Percentiles rank a stretch among this genome's conserved stretches.
Evolutionary conservation across 2,888 invertebrate species (phyloP).

Genomic region (Cremastinae sp.): DNA sequence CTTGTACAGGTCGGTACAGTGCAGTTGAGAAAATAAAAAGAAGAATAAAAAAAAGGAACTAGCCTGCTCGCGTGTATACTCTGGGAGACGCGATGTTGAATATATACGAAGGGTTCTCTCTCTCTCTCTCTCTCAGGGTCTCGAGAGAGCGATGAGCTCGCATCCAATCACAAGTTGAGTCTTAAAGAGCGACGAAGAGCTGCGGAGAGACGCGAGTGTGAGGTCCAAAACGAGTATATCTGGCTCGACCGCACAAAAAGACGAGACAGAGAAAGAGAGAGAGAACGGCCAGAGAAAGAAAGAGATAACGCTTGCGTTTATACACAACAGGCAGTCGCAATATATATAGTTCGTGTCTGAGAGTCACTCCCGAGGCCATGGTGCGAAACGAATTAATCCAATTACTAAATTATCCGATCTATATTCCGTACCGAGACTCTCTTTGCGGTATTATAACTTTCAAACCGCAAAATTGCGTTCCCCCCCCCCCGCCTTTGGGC

Average conservation of each 20-base stretch:
- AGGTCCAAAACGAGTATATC: conserved; percentile 53
- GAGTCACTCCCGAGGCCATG: conserved; percentile 50
- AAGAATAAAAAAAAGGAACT: conserved; percentile 32
- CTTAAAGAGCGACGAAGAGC: conserved; percentile 21
- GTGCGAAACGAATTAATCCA: conserved; percentile 61
- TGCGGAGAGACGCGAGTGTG: conserved; percentile 31
- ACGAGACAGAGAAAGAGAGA: too few relatives aligned
- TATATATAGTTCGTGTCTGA: conserved; percentile 42
- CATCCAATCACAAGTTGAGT: conserved; percentile 44
- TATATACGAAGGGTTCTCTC: conserved; percentile 25
- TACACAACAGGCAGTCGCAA: conserved; percentile 7
- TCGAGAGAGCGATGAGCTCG: conserved; percentile 48
- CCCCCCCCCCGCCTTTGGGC: not conserved
- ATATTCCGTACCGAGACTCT: conserved; percentile 46
- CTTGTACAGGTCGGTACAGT: conserved; percentile 41
- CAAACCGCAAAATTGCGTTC: not conserved
- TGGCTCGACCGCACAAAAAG: conserved; percentile 30
- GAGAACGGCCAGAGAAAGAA: not conserved
- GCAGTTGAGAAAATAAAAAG: conserved; percentile 31
- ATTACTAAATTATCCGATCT: conserved; percentile 59
- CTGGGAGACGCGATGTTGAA: conserved; percentile 23
- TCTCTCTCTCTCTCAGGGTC: too few relatives aligned
- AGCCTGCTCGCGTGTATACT: conserved; percentile 42
- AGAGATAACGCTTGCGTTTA: conserved; percentile 10
- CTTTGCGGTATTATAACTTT: conserved; percentile 36